Base-by-base conservation (phyloP, 1,140 invertebrate species). In the Rhyzopertha dominica region DNA sequence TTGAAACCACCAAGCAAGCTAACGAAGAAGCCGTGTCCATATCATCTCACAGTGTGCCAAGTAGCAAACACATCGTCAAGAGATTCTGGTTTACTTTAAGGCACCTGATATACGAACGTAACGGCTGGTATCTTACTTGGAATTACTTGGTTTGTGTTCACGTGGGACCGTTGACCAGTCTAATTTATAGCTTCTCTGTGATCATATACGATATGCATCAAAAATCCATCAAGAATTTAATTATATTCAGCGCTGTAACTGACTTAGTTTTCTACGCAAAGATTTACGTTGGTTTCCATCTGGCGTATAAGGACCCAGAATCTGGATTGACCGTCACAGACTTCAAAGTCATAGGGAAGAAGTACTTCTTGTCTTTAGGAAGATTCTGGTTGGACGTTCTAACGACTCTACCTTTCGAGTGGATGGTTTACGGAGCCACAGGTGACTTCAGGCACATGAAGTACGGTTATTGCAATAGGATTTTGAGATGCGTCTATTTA, bases 311-410 rank as follows among this genome's bases (percentile, higher is more conserved):
- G 7, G 44, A 47, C 14, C 7, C 17, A 1, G 26, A 32, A 8
- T 32, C 44, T 7, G 44, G 44, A 2, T n/a, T 47, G 4, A 12
- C 26, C 12, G 16, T 39, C 32, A 31, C 13, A 5, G 9, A 40
- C 9, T 22, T 17, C 10, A 26, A 29, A 13, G 24, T 28, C 13
- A 40, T 47, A 4, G n/a, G 13, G 9, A 19, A 17, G 3, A 14
- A 12, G 2, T 47, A 47, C 19, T 14, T 47, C 4, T 25, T 25
- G 23, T 25, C 28, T 13, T 37, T 7, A 9, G 23, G n/a, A n/a
- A n/a, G 20, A 17, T 47, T 47, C 28, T 25, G 18, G 36, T 47
- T 47, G 9, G 37, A 47, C 14, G 2, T 47, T 4, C n/a, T 47
- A 2, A 47, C 37, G 1, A 32, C 28, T 26, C 10, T 47, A 1